phyloP scores from a whole-genome alignment of 2,113 vertebrate genomes.

The Eurystomus gularis region DNA sequence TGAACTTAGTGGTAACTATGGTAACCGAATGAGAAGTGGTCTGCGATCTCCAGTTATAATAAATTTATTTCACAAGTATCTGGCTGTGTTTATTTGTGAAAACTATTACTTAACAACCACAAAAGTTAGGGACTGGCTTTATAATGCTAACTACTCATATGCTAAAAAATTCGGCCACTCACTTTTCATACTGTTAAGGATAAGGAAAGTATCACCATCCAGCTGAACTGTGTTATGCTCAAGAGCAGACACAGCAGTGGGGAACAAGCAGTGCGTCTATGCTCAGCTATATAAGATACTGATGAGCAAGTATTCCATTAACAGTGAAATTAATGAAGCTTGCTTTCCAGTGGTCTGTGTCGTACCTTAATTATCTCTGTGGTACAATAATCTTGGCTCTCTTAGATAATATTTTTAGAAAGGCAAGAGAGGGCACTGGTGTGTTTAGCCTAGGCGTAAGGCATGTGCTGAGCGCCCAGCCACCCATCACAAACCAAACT shows the following conservation, averaged over 20 bases:
- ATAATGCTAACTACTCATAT: neutral
- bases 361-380: neutral
- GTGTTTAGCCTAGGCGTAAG: neutral
- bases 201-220: neutral
- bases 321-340: neutral
- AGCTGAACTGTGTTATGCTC: neutral
- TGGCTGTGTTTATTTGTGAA: neutral
- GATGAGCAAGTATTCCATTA: neutral
- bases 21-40: neutral
- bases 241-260: neutral
- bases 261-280: neutral
- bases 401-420: neutral
- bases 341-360: neutral
- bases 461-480: neutral
- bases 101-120: neutral
- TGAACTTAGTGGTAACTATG: neutral
- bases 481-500: neutral
- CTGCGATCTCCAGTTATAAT: neutral
- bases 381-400: neutral
- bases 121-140: neutral
- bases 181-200: neutral
- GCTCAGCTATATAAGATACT: neutral
- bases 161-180: neutral
- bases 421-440: neutral
- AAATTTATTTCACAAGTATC: neutral